Evolutionary conservation across 2,888 invertebrate species (phyloP), one percentile per base, ranked within the genome.

Genomic region (Amphipyra tragopoginis): DNA sequence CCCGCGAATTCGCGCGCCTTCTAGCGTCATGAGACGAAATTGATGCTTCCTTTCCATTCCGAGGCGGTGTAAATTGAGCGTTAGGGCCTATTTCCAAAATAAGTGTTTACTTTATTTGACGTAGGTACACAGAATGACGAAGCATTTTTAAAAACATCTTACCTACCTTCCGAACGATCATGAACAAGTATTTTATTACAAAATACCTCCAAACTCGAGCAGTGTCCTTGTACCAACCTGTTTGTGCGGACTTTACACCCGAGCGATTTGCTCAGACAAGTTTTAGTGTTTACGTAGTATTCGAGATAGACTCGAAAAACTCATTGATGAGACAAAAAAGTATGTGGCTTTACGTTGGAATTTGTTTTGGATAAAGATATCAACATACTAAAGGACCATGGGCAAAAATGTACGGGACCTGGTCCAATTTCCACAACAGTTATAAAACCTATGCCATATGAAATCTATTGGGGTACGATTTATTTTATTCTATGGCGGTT

Each of bases 141-240:
- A 29, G 29, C 36, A 36, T 36, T 36, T 7, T 36, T 10, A 5
- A 36, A 5, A 1, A 36, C 15, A 14, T 14, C 8, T 33, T 33
- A 9, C 8, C 11, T 33, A 9, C 8, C 11, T 14, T 14, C 3
- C 11, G 4, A 50, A 40, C 50, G 29, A 50, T 0, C 10, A 53
- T 40, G 43, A 48, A 40, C 15, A 15, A 15, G 21, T 33, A 39
- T 44, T 57, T 54, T 40, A 44, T n/a, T 51, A 14, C 57, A 42
- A 58, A 69, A 55, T 38, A 34, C 8, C 15, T 42, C 49, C 26
- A n/a, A 40, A 43, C 15, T 39, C 15, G 8, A 26, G 64, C 2
- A 38, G 65, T 69, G 72, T 72, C 72, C 72, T 73, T 73, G 72
- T 13, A 15, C 0, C 34, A 36, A 72, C 72, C 72, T 34, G 72